Evolutionary conservation across 2,888 invertebrate species (phyloP).

Genomic region (Axea sp.): DNA sequence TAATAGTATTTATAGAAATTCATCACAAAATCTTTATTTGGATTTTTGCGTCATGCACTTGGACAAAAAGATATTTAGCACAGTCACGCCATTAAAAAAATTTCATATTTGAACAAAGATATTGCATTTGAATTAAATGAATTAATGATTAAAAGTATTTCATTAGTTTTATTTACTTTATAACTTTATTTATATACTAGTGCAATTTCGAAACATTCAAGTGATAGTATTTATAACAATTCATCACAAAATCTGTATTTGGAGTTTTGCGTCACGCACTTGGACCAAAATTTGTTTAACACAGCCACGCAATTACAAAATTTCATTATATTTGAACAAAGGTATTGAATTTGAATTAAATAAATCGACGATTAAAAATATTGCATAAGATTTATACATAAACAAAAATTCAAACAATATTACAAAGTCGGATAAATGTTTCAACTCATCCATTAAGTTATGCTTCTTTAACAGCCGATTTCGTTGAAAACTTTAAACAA

Average conservation of each 20-base stretch:
- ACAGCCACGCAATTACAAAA: too few relatives aligned
- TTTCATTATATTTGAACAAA: not conserved
- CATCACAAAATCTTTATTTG: not conserved
- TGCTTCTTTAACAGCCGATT: slow-evolving; percentile 4
- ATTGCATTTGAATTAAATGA: too few relatives aligned
- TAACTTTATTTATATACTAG: too few relatives aligned
- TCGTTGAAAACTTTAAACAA: slow-evolving; percentile 20
- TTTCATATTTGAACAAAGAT: not conserved
- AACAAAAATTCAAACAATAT: not conserved
- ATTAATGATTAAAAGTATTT: not conserved
- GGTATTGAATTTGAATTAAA: too few relatives aligned
- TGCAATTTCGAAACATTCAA: not conserved
- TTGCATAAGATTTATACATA: not conserved
- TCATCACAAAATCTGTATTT: not conserved
- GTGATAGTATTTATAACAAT: not conserved
- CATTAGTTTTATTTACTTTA: slow-evolving; percentile 1
- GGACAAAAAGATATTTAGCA: not conserved
- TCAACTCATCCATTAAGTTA: slow-evolving; percentile 10
- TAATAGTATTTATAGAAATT: not conserved
- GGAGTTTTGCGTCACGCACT: not conserved
- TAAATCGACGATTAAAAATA: too few relatives aligned
- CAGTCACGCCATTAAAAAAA: too few relatives aligned
- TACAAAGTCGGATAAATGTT: not conserved
- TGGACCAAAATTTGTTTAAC: not conserved
- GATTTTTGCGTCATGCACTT: not conserved